Conservation (phyloP, 2,888 invertebrate species). For the Argyresthia albistria region DNA sequence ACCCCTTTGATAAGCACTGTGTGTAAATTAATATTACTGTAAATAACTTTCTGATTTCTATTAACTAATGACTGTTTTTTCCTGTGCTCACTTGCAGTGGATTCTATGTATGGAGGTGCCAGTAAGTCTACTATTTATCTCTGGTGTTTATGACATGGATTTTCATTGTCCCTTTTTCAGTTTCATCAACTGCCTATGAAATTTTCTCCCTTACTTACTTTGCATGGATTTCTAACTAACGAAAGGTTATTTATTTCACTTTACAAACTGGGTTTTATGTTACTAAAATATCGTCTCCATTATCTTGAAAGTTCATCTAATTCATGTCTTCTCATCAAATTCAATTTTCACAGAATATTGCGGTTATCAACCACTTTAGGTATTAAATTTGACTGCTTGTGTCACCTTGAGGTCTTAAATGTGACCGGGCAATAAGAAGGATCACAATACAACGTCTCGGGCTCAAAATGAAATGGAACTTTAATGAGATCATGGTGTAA, state of each 20-base stretch:
- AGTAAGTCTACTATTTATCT: conserved; percentile 63
- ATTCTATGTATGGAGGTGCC: conserved; percentile 81
- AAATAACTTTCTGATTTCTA: conserved; percentile 5
- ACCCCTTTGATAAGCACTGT: conserved; percentile 26
- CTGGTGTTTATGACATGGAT: not conserved
- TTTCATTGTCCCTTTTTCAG: not conserved
- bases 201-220: no score
- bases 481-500: conserved; percentile 51
- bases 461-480: conserved; percentile 34
- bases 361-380: conserved; percentile 8
- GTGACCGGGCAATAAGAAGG: conserved; percentile 21
- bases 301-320: no score
- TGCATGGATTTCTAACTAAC: no score
- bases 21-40: conserved; percentile 12
- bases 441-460: conserved; percentile 7
- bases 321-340: no score
- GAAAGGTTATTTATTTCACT: no score
- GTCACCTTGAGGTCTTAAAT: conserved; percentile 22
- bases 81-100: conserved; percentile 72
- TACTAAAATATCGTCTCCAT: not conserved
- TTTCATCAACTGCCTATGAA: no score
- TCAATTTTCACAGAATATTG: no score
- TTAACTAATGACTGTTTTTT: conserved; percentile 54
- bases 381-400: conserved; percentile 44
- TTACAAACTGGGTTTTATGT: no score